Percentiles rank a stretch among this genome's conserved stretches.
Conservation (phyloP, 92 coral and sea anemone species). For the Phenganax subtilis region DNA sequence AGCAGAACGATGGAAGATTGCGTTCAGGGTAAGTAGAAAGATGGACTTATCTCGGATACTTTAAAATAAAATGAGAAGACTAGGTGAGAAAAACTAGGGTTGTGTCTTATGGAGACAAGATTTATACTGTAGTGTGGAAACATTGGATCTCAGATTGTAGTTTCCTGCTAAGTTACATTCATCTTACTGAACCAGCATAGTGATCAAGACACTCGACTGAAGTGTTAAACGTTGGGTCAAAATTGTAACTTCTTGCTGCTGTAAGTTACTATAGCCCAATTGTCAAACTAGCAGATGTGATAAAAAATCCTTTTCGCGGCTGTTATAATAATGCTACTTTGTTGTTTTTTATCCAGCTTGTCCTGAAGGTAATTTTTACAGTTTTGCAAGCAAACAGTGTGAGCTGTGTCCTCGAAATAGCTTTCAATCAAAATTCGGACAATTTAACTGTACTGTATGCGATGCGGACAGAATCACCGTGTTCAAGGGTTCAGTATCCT, state of each 20-base stretch:
- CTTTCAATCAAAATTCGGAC: background rate
- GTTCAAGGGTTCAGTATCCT: background rate
- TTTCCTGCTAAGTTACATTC: too few relatives aligned
- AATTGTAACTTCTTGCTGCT: too few relatives aligned
- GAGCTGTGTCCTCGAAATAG: constrained; percentile 14
- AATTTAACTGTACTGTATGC: constrained; percentile 14
- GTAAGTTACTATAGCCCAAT: too few relatives aligned
- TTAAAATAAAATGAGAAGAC: background rate
- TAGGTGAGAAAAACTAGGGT: too few relatives aligned
- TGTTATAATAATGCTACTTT: background rate
- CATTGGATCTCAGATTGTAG: too few relatives aligned
- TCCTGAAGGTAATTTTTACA: constrained; percentile 18
- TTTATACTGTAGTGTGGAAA: too few relatives aligned
- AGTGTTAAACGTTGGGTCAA: too few relatives aligned
- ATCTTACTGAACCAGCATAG: too few relatives aligned
- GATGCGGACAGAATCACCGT: background rate
- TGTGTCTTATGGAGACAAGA: too few relatives aligned
- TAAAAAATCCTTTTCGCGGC: background rate
- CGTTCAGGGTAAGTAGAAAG: constrained; percentile 7
- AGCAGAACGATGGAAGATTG: background rate
- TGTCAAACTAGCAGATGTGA: too few relatives aligned
- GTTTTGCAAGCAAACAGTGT: background rate
- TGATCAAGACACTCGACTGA: too few relatives aligned
- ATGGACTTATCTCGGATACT: background rate
- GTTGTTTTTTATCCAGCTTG: constrained; percentile 5